Conservation (phyloP, 2,797 vertebrate genomes). For the Mormyrus proboscirostris region DNA sequence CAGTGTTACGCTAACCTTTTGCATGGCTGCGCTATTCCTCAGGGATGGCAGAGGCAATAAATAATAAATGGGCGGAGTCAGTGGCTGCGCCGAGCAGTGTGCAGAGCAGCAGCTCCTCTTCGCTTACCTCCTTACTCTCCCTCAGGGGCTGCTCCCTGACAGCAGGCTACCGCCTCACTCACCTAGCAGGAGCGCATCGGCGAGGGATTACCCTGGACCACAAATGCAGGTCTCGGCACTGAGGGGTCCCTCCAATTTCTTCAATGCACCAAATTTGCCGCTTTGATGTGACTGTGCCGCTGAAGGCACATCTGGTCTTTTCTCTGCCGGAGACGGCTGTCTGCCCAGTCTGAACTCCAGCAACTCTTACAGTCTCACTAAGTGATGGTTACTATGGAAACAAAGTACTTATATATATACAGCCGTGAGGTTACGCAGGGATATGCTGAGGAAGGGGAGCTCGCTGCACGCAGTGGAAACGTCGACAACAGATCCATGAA, state of each 20-base stretch:
- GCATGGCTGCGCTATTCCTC: background rate
- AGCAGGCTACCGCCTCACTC: background rate
- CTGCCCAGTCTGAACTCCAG: constrained; percentile 54
- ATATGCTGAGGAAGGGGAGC: constrained; percentile 52
- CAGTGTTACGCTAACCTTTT: background rate
- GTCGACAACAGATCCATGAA: constrained; percentile 4
- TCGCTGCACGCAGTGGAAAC: constrained; percentile 27
- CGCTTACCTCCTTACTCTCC: background rate
- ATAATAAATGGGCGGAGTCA: background rate
- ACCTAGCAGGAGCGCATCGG: background rate
- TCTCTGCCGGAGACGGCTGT: constrained; percentile 50
- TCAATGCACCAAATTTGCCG: constrained; percentile 54
- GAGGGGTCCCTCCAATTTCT: constrained; percentile 56
- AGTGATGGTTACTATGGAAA: constrained; percentile 67
- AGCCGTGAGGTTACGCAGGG: constrained; percentile 51
- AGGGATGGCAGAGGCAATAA: background rate
- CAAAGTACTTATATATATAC: constrained; percentile 55
- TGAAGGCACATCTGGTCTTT: constrained; percentile 57
- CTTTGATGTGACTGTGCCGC: constrained; percentile 48
- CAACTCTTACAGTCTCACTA: constrained; percentile 57
- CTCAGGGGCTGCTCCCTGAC: background rate
- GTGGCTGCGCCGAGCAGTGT: background rate
- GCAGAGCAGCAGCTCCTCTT: background rate
- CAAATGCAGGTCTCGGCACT: constrained; percentile 38
- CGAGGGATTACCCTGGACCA: background rate